These are phyloP conservation scores for Spicauda simplicius DNA, from an alignment of 2,888 invertebrate species.

Conservation along the genomic window DNA sequence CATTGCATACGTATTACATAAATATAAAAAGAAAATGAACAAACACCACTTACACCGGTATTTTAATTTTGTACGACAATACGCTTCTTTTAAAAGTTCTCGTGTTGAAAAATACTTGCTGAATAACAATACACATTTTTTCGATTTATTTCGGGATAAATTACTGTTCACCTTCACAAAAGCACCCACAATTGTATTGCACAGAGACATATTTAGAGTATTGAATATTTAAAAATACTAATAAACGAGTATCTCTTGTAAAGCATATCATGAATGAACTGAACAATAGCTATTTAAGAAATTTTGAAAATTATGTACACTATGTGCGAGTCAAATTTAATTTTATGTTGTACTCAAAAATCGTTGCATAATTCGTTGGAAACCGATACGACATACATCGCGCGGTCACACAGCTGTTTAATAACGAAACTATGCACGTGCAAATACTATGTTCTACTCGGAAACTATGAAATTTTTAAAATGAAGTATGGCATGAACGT, in stretches of 20 bases:
- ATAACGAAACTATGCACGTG: not conserved
- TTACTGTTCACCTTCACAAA: constrained; percentile 55
- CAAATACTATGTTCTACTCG: not conserved
- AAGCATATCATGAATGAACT: not conserved
- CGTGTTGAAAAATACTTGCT: constrained; percentile 66
- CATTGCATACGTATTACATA: not conserved
- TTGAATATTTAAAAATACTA: constrained; percentile 10
- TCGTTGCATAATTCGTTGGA: constrained; percentile 40
- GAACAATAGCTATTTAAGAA: not conserved
- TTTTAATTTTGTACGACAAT: constrained; percentile 87
- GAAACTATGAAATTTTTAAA: no score
- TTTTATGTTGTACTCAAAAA: constrained; percentile 1
- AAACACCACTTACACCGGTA: constrained; percentile 88
- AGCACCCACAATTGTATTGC: constrained; percentile 51
- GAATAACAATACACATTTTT: constrained; percentile 45
- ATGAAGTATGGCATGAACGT: no score
- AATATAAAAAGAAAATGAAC: not conserved
- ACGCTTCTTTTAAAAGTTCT: constrained; percentile 84
- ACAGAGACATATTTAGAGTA: constrained; percentile 50
- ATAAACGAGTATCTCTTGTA: not conserved
- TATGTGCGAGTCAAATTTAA: not conserved
- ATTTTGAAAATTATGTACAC: not conserved
- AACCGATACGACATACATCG: constrained; percentile 7
- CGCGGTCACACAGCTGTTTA: not conserved
- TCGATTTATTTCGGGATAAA: constrained; percentile 52